Evolutionary conservation across 2,113 vertebrate species (phyloP).

Genomic region (Oreochromis aureus): DNA sequence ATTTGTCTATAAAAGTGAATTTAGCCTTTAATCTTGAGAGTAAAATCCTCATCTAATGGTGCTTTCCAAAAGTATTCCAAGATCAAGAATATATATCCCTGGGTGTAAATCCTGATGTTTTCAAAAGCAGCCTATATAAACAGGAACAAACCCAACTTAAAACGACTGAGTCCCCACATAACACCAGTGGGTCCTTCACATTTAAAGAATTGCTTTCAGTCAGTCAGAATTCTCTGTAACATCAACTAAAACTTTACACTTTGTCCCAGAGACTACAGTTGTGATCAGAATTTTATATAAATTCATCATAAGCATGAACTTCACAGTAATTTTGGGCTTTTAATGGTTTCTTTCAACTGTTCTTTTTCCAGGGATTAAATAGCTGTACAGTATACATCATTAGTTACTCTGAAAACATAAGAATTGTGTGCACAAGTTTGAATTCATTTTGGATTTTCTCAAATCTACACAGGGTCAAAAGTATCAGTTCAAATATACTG

Average conservation of each 20-base stretch:
- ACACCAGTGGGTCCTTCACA: background rate
- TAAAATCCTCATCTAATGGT: background rate
- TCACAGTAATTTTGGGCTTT: fast-evolving
- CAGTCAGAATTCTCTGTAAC: background rate
- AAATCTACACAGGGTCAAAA: too few relatives aligned
- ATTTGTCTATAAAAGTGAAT: background rate
- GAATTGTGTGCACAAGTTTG: too few relatives aligned
- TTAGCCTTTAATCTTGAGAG: background rate
- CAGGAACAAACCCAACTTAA: background rate
- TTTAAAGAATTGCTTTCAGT: background rate
- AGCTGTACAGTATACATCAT: too few relatives aligned
- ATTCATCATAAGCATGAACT: background rate
- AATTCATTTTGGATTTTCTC: too few relatives aligned
- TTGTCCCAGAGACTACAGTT: background rate
- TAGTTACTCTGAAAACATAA: too few relatives aligned
- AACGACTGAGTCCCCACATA: fast-evolving
- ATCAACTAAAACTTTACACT: background rate
- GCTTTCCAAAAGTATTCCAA: background rate
- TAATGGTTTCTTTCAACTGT: too few relatives aligned
- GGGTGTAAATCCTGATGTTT: background rate
- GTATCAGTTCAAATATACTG: too few relatives aligned
- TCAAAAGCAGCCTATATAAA: background rate
- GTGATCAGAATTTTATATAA: background rate
- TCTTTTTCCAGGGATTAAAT: too few relatives aligned
- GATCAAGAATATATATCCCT: fast-evolving